Evolutionary conservation across 2,113 vertebrate species (phyloP).

Genomic region (Marcusenius ussheri): DNA sequence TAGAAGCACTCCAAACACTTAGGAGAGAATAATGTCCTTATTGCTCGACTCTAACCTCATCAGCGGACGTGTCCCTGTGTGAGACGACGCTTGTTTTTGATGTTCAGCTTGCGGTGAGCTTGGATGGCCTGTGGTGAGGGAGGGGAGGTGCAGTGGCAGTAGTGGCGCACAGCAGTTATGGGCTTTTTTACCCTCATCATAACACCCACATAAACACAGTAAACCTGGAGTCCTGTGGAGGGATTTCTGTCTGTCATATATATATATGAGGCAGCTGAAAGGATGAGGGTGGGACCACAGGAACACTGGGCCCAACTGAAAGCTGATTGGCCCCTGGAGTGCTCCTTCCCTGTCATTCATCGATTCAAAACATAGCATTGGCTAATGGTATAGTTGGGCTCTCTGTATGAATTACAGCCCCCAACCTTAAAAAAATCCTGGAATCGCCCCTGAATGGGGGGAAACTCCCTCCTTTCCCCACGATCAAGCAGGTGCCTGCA

Average conservation of each 20-base stretch:
- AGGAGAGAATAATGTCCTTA: not conserved
- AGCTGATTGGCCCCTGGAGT: not conserved
- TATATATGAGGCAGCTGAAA: not conserved
- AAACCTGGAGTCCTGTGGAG: not conserved
- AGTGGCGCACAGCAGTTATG: not conserved
- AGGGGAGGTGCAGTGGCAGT: not conserved
- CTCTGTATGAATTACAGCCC: not conserved
- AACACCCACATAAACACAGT: not conserved
- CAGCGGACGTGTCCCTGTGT: not conserved
- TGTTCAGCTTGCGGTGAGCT: not conserved
- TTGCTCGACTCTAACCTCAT: conserved; percentile 4
- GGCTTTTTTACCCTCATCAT: not conserved
- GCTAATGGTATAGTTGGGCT: not conserved
- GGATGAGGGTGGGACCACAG: not conserved
- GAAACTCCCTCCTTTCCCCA: not conserved
- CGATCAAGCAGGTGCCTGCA: not conserved
- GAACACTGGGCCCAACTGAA: not conserved
- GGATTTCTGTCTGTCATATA: not conserved
- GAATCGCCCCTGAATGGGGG: not conserved
- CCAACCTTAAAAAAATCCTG: not conserved
- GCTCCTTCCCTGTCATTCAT: not conserved
- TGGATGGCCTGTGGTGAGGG: not conserved
- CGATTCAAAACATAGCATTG: not conserved
- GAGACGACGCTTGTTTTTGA: not conserved
- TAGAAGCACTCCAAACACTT: not conserved